These are phyloP conservation scores for Agonopterix heracliana DNA, from an alignment of 2,888 invertebrate species.

Conservation along the genomic window DNA sequence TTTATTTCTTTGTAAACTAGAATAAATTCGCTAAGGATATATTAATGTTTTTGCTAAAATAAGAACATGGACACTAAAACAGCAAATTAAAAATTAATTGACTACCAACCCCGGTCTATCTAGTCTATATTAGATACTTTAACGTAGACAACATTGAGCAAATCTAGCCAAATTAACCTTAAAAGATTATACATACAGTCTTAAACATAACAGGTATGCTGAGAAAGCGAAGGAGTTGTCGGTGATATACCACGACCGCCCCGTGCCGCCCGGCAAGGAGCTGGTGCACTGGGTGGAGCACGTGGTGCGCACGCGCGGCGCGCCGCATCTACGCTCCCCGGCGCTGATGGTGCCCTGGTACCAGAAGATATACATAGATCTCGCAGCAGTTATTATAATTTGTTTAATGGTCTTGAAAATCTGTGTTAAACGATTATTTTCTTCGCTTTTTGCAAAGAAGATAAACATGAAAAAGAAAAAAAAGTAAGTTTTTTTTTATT, in stretches of 20 bases:
- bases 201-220: slow-evolving; percentile 24
- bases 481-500: neutral
- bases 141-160: too few species aligned
- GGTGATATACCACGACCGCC: slow-evolving; percentile 52
- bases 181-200: too few species aligned
- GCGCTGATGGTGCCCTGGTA: slow-evolving; percentile 35
- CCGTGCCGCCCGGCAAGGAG: slow-evolving; percentile 71
- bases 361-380: slow-evolving; percentile 49
- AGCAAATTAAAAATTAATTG: too few species aligned
- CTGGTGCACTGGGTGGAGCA: slow-evolving; percentile 84
- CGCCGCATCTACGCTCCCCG: slow-evolving; percentile 58
- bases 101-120: too few species aligned
- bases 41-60: too few species aligned
- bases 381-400: slow-evolving; percentile 19
- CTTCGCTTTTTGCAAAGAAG: neutral
- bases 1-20: too few species aligned
- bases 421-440: neutral
- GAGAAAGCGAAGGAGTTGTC: slow-evolving; percentile 33
- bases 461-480: neutral
- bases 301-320: slow-evolving; percentile 75
- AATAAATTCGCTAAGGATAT: too few species aligned
- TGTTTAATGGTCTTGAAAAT: neutral
- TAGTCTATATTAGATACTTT: too few species aligned
- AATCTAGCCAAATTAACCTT: too few species aligned
- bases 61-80: too few species aligned